Evolutionary conservation across 1,140 invertebrate genomes (phyloP).

Genomic region (Drosophila takahashii): DNA sequence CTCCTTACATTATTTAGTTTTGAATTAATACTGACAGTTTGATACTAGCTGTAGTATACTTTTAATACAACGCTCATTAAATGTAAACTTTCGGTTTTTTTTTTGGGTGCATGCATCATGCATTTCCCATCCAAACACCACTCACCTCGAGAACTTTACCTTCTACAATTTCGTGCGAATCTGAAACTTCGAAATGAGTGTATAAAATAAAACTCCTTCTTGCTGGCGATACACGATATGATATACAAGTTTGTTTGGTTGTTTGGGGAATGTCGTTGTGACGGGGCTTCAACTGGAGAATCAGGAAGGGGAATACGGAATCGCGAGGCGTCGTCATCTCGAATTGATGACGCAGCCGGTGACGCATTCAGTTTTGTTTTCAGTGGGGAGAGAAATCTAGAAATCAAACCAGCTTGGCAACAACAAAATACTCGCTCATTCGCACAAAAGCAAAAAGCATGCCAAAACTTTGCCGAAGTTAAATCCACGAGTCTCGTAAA

Average conservation of each 20-base stretch:
- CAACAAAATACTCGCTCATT: conserved; percentile 18
- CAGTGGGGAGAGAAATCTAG: conserved; percentile 27
- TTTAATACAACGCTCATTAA: too few relatives aligned
- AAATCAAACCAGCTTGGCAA: conserved; percentile 34
- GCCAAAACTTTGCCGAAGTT: conserved; percentile 7
- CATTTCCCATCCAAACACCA: conserved; percentile 24
- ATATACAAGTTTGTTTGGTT: conserved; percentile 4
- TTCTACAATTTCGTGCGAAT: conserved; percentile 36
- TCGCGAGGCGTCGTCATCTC: conserved; percentile 26
- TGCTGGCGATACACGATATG: conserved; percentile 4
- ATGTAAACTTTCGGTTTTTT: too few relatives aligned
- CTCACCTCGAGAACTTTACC: conserved; percentile 35
- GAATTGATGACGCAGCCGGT: conserved; percentile 43
- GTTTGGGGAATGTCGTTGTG: conserved; percentile 32
- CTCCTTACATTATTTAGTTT: too few relatives aligned
- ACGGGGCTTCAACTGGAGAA: conserved; percentile 15
- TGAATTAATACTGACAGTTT: too few relatives aligned
- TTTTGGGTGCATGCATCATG: conserved; percentile 25
- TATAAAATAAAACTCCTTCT: conserved; percentile 15
- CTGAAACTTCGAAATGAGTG: conserved; percentile 29
- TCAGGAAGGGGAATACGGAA: conserved; percentile 19
- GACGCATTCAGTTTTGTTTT: conserved; percentile 22
- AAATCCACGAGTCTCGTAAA: conserved; percentile 10
- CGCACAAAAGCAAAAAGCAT: conserved; percentile 1
- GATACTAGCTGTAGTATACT: too few relatives aligned